These are phyloP conservation scores for Scrobipalpa atriplicella DNA, from an alignment of 2,888 invertebrate genomes.

Conservation along the genomic window DNA sequence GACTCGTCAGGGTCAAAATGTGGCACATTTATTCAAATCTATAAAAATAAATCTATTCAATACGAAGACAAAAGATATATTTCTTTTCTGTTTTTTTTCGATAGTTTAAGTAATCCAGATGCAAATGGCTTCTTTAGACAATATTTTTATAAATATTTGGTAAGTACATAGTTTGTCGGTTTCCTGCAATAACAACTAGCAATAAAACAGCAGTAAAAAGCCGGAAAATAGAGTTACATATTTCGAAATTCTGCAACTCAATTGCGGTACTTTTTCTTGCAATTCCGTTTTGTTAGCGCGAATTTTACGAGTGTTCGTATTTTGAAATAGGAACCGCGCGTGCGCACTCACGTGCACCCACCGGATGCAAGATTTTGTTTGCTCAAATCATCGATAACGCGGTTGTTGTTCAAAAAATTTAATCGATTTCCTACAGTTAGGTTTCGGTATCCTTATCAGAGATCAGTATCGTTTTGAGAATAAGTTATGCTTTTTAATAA, in stretches of 20 bases:
- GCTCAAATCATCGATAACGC: slow-evolving; percentile 28
- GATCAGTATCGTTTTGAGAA: no score
- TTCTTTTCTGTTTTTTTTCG: no score
- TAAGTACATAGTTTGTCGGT: background rate
- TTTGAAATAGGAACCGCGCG: slow-evolving; percentile 52
- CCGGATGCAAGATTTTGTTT: slow-evolving; percentile 32
- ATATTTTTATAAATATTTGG: no score
- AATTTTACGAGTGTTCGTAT: slow-evolving; percentile 43
- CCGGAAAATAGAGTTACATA: slow-evolving; percentile 12
- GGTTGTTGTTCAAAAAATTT: slow-evolving; percentile 4
- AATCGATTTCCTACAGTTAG: slow-evolving; percentile 1
- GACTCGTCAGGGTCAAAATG: slow-evolving; percentile 1
- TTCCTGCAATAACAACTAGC: slow-evolving; percentile 11
- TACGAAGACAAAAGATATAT: background rate
- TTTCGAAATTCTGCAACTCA: background rate
- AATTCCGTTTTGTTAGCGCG: slow-evolving; percentile 36
- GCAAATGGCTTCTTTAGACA: no score
- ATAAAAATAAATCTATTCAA: background rate
- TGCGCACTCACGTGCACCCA: slow-evolving; percentile 42
- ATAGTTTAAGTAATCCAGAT: no score
- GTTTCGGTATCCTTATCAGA: background rate
- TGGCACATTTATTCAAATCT: background rate
- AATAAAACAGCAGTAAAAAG: slow-evolving; percentile 1
- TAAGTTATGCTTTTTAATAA: no score
- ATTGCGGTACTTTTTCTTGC: slow-evolving; percentile 10